Percentiles rank a stretch among this genome's conserved stretches.
phyloP scores from a whole-genome alignment of 2,888 invertebrate species.

The Drosophila kanekoi region DNA sequence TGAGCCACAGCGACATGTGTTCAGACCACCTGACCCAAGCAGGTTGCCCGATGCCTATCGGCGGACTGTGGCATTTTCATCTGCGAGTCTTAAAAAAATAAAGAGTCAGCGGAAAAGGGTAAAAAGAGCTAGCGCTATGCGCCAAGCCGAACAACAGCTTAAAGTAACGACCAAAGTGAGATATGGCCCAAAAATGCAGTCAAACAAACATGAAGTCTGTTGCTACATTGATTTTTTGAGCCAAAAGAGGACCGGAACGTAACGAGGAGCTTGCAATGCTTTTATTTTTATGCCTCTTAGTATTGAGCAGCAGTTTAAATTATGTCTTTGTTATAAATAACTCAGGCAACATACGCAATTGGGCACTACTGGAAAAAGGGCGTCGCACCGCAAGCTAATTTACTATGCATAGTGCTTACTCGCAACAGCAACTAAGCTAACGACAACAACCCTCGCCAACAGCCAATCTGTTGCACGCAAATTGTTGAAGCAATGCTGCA shows the following conservation, averaged over 20 bases:
- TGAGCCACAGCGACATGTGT: background rate
- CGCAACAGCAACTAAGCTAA: conserved; percentile 57
- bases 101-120: background rate
- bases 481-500: conserved; percentile 35
- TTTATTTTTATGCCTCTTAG: conserved; percentile 26
- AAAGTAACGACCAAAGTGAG: conserved; percentile 29
- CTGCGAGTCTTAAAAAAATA: too few species aligned
- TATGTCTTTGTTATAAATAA: conserved; percentile 69
- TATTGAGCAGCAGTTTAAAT: conserved; percentile 50
- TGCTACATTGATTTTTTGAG: conserved; percentile 47
- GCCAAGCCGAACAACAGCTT: conserved; percentile 1
- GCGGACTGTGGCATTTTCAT: background rate
- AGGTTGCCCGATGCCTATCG: conserved; percentile 1
- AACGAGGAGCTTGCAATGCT: conserved; percentile 31
- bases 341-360: conserved; percentile 41
- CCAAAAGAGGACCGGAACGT: conserved; percentile 42
- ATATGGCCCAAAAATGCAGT: conserved; percentile 24
- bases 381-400: conserved; percentile 40
- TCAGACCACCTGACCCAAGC: background rate
- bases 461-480: conserved; percentile 51
- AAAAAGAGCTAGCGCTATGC: background rate
- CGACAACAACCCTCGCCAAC: conserved; percentile 30
- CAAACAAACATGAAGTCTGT: conserved; percentile 30
- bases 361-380: conserved; percentile 15
- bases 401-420: conserved; percentile 45